Base-by-base conservation (phyloP, 2,888 invertebrate genomes). In the Drosophila mimica region DNA sequence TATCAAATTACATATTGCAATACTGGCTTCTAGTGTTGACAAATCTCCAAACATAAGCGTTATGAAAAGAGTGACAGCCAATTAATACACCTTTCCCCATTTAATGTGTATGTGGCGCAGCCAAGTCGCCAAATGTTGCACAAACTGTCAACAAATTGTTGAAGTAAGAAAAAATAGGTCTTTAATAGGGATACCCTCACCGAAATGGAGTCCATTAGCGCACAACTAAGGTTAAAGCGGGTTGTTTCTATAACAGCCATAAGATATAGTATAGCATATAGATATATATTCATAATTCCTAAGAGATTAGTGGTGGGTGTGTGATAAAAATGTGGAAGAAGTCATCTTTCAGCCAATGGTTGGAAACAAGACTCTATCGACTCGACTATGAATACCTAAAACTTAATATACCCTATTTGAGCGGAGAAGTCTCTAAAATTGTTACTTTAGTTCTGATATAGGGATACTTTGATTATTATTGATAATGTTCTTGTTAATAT, bases 1-100 rank as follows among this genome's bases (percentile, higher is more conserved):
- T 46, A 53, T 48, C 28, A 49, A 58, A 64, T 71, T 51, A 61
- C 61, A 49, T 61, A 61, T 76, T 54, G 61, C 72, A 68, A 65
- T 70, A 60, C 70, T 58, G 51, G 28, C 40, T 51, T 34, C 34
- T 36, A 75, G 56, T 66, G 70, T 71, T 76, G 76, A 72, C 76
- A 76, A 76, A 28, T 43, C 9, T 43, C 63, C 15, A 46, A 59
- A 38, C 66, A 64, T 64, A 67, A 67, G 13, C 30, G 51, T 46
- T 59, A 13, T 33, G 25, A 46, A 46, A n/a, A 51, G 11, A n/a
- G 11, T 11, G 51, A 28, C 51, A n/a, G 4, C n/a, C 17, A 51
- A 30, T 31, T 25, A 11, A 36, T 13, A n/a, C 20, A 30, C 34
- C 51, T 65, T 59, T 40, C 51, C 60, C 49, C 36, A 49, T 64